A percentile compares a stretch with the other conserved stretches of the same genome.
These are phyloP conservation scores for Gouania willdenowi DNA, from an alignment of 2,797 vertebrate genomes.

Conservation along the genomic window DNA sequence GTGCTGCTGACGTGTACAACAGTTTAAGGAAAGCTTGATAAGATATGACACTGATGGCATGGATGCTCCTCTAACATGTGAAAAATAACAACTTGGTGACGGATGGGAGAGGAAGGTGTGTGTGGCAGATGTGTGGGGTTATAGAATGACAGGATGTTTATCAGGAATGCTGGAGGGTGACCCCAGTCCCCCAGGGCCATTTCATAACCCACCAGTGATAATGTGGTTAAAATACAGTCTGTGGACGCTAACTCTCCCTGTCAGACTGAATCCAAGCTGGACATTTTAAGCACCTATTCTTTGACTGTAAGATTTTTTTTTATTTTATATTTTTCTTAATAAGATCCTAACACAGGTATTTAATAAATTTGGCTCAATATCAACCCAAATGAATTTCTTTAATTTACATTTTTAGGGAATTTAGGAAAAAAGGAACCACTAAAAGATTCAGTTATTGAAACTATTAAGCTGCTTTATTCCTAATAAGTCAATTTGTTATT, in stretches of 20 bases:
- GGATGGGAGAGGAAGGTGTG: conserved; percentile 35
- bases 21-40: neutral
- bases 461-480: too few species aligned
- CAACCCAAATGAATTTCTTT: too few species aligned
- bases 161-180: conserved; percentile 31
- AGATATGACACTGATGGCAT: neutral
- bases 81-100: neutral
- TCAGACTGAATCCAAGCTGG: neutral
- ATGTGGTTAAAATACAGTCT: conserved; percentile 16
- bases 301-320: too few species aligned
- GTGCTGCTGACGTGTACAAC: conserved; percentile 4
- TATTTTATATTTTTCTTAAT: too few species aligned
- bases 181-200: conserved; percentile 10
- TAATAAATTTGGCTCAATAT: too few species aligned
- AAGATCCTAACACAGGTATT: too few species aligned
- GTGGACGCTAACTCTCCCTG: conserved; percentile 10
- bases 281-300: too few species aligned
- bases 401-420: too few species aligned
- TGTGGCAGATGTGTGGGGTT: conserved; percentile 41
- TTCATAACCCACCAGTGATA: conserved; percentile 22
- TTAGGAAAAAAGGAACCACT: too few species aligned
- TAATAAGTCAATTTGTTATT: too few species aligned
- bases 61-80: neutral
- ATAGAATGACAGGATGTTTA: conserved; percentile 53
- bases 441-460: too few species aligned